Evolutionary conservation across 92 coral and sea anemone species (phyloP).

Genomic region (Palythoa grandis): DNA sequence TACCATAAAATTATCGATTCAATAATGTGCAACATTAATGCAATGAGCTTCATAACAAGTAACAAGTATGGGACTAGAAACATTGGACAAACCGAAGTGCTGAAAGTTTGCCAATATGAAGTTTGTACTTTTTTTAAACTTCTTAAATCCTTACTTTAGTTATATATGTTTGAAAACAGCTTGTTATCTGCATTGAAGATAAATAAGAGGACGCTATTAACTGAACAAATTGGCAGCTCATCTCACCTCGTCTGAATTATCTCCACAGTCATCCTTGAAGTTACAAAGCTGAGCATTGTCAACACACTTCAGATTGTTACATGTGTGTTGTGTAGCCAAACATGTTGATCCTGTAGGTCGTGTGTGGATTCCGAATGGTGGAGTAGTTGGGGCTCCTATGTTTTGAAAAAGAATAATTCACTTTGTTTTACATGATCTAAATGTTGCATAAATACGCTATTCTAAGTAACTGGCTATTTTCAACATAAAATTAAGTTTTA

Average conservation of each 20-base stretch:
- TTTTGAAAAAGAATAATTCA: neutral
- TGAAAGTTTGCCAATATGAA: too few species aligned
- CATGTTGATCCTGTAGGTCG: constrained; percentile 94
- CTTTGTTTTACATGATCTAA: neutral
- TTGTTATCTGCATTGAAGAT: too few species aligned
- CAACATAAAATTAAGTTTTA: too few species aligned
- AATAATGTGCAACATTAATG: neutral
- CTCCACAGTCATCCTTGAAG: constrained; percentile 94
- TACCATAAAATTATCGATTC: neutral
- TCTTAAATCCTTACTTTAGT: too few species aligned
- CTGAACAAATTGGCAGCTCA: neutral
- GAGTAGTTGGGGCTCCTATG: constrained; percentile 86
- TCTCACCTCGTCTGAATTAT: constrained; percentile 84
- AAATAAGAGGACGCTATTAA: too few species aligned
- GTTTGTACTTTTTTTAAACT: too few species aligned
- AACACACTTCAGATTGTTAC: constrained; percentile 89
- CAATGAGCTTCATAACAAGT: neutral
- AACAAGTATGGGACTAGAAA: too few species aligned
- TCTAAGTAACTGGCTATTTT: neutral
- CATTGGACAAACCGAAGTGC: too few species aligned
- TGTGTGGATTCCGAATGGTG: constrained; percentile 98
- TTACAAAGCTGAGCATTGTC: constrained; percentile 96
- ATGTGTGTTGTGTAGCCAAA: constrained; percentile 78
- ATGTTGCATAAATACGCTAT: neutral
- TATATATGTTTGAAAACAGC: too few species aligned